Base-by-base conservation (phyloP, 2,797 vertebrate genomes). In the Megalops cyprinoides region DNA sequence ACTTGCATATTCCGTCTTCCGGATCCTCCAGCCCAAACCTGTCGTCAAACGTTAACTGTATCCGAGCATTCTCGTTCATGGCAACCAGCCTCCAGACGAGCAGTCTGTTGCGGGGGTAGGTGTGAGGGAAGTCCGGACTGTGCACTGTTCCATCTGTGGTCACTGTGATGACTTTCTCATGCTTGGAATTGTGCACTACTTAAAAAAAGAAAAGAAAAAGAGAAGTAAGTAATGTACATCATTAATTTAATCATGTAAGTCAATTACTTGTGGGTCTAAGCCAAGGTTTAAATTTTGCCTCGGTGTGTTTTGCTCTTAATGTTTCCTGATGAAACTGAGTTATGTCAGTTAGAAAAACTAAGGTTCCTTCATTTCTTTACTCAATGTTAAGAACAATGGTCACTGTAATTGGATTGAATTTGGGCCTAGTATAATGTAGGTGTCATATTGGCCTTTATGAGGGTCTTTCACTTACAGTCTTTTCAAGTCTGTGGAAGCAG, bases 1-100 rank as follows among this genome's bases (percentile, higher is more conserved):
- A 99, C 98, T 99, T 99, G 98, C 98, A 99, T 89, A 97, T 95
- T 79, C 95, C 97, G 69, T 97, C 97, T 91, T 99, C 98, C 20
- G 98, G 95, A 86, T 99, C 98, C 90, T 99, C 98, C 85, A 99
- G 95, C 84, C 98, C 98, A 87, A 99, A 99, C 76, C 93, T 92
- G 81, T 97, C 94, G 90, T 99, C 98, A 87, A 99, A 99, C 78
- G 92, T 96, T 84, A 99, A 94, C 78, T 97, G 98, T 93, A 99
- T 98, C 93, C 94, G 95, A 84, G 95, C 94, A 81, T 96, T 94
- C 88, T 96, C 96, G 0, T 91, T 92, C 71, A 91, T 87, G 0
- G 97, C 95, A 84, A 97, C 94, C 55, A 99, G 93, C 89, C 95
- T 96, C 98, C 98, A 99, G 78, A 96, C 92, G 86, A 97, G 84